Evolutionary conservation across 2,113 vertebrate species (phyloP).

Genomic region (Antigone vipio): DNA sequence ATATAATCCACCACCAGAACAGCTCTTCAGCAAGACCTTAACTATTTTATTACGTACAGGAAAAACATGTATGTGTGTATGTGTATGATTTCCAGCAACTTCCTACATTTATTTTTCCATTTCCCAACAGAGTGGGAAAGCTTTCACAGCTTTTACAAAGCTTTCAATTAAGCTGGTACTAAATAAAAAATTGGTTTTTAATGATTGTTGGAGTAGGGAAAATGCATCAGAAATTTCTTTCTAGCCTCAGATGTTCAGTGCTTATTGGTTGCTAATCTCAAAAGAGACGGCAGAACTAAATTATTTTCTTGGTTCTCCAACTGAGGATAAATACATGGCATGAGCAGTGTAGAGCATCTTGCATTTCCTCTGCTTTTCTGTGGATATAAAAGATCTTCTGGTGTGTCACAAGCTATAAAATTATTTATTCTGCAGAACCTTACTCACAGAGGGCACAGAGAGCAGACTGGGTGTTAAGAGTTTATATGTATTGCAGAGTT

Average conservation of each 20-base stretch:
- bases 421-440: background rate
- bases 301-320: background rate
- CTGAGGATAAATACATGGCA: background rate
- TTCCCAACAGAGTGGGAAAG: background rate
- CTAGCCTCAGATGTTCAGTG: background rate
- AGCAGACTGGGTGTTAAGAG: background rate
- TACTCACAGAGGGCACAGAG: background rate
- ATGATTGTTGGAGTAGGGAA: background rate
- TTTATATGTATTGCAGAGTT: background rate
- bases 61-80: background rate
- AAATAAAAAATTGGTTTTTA: background rate
- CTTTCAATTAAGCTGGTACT: background rate
- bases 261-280: background rate
- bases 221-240: background rate
- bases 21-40: background rate
- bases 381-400: background rate
- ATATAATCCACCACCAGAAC: background rate
- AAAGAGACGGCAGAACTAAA: background rate
- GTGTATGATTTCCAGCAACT: background rate
- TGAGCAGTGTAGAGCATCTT: background rate
- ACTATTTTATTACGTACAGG: background rate
- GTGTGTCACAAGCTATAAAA: background rate
- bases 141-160: background rate
- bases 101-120: background rate
- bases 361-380: background rate